Conservation (phyloP, 2,113 vertebrate genomes). For the Neopipo cinnamomea region DNA sequence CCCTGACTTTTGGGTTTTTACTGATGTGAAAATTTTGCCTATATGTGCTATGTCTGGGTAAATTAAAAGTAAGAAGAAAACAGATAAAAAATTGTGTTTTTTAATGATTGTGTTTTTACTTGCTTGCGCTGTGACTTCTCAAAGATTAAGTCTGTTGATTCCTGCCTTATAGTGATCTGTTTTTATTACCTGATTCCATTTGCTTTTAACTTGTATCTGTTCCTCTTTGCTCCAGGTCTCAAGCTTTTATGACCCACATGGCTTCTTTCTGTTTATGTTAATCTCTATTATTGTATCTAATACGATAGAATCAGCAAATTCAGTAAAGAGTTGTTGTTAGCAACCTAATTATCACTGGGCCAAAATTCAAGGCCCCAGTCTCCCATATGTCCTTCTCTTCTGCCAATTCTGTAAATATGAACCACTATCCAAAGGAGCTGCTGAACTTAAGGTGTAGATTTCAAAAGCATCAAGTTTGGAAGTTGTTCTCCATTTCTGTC, state of each 20-base stretch:
- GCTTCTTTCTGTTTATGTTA: not conserved
- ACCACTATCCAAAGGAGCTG: not conserved
- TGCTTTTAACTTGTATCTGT: not conserved
- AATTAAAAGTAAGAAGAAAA: not conserved
- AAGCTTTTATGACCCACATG: not conserved
- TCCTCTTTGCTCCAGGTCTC: not conserved
- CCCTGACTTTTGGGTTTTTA: not conserved
- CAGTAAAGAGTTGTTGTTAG: not conserved
- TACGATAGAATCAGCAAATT: not conserved
- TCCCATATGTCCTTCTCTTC: not conserved
- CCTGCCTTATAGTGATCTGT: not conserved
- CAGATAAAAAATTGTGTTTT: not conserved
- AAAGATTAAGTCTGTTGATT: not conserved
- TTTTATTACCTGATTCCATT: not conserved
- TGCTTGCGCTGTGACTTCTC: not conserved
- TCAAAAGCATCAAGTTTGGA: not conserved
- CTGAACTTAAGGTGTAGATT: not conserved
- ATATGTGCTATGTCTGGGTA: not conserved
- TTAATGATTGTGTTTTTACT: not conserved
- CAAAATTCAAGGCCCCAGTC: not conserved
- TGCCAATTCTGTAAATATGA: not conserved
- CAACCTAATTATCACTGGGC: not conserved
- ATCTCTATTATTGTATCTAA: not conserved
- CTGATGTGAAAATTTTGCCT: not conserved
- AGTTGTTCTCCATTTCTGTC: not conserved